Conservation (phyloP, 2,113 vertebrate species). For the Arizona elegans region DNA sequence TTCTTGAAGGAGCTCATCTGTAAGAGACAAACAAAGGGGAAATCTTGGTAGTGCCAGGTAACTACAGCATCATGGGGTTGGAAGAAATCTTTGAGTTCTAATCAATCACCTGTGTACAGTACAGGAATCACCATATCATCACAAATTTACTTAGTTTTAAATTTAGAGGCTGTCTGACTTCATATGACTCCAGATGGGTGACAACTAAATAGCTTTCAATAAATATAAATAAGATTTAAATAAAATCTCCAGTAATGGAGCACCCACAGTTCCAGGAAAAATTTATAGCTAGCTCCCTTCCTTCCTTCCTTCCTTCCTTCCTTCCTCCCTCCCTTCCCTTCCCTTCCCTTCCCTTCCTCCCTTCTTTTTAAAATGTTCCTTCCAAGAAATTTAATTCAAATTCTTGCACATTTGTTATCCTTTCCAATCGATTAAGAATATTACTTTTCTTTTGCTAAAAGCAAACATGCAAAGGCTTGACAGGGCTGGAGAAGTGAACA, state of each 20-base stretch:
- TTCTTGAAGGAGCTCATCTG: slow-evolving; percentile 93
- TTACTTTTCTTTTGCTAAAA: not conserved
- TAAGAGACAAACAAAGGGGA: not conserved
- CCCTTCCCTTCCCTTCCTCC: not conserved
- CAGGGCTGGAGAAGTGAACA: not conserved
- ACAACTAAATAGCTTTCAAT: not conserved
- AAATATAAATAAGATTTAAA: not conserved
- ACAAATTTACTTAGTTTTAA: not conserved
- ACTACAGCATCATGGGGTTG: not conserved
- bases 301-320: not conserved
- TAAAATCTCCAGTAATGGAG: not conserved
- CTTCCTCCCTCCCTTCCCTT: not conserved
- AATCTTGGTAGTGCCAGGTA: not conserved
- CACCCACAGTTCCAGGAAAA: not conserved
- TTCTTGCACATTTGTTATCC: not conserved
- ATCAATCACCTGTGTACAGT: not conserved
- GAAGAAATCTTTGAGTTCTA: not conserved
- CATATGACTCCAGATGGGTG: not conserved
- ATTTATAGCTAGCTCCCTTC: not conserved
- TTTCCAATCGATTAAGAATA: not conserved
- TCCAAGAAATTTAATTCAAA: not conserved
- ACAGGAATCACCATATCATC: not conserved
- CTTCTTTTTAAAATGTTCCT: not conserved
- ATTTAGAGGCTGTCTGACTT: not conserved
- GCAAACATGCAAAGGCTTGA: not conserved